Conservation (phyloP, 2,113 vertebrate species). For the Tricholaema leucomelas region DNA sequence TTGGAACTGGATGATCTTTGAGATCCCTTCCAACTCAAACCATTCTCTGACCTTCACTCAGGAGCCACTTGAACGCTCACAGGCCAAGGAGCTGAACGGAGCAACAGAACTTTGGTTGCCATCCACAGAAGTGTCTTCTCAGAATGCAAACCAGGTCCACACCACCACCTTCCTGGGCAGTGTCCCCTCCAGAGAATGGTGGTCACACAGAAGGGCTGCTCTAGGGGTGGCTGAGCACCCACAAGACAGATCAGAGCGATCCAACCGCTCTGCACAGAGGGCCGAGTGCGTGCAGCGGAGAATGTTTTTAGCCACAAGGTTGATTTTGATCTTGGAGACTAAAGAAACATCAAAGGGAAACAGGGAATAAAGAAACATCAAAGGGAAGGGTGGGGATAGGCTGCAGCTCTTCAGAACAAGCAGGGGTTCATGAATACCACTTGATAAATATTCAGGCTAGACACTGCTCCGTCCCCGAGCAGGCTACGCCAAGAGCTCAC, state of each 20-base stretch:
- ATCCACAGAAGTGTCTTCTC: rapidly evolving
- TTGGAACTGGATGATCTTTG: too few species aligned
- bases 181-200: rapidly evolving
- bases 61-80: rapidly evolving
- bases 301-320: background rate
- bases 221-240: background rate
- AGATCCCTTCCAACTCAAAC: too few species aligned
- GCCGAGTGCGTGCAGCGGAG: background rate
- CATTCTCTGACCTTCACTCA: rapidly evolving
- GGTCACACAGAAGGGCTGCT: background rate
- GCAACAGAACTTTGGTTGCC: background rate
- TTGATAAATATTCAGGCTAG: background rate
- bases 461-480: rapidly evolving
- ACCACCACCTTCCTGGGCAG: background rate
- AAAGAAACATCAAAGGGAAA: slow-evolving; percentile 39
- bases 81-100: rapidly evolving
- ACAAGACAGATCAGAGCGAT: background rate
- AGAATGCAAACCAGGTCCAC: background rate
- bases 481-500: background rate
- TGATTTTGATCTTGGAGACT: slow-evolving; percentile 40
- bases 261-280: background rate
- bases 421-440: slow-evolving; percentile 13
- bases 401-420: background rate
- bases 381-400: background rate
- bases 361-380: slow-evolving; percentile 7